Percentiles rank a stretch among this genome's conserved stretches.
phyloP scores from a whole-genome alignment of 2,113 vertebrate species.

The Colius striatus region DNA sequence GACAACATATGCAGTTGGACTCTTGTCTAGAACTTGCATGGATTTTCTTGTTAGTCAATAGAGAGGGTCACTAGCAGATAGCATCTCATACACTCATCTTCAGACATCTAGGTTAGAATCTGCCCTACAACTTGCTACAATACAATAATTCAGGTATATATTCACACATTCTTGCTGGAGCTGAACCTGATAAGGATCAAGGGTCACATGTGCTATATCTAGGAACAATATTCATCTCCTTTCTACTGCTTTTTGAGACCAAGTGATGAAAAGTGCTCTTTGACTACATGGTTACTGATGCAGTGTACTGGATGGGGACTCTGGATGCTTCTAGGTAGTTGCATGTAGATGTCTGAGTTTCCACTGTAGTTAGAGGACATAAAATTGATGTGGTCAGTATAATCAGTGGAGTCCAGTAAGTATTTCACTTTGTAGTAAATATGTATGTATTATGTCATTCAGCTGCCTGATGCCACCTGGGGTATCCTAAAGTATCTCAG shows the following conservation, averaged over 20 bases:
- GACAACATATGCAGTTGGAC: neutral
- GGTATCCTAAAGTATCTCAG: neutral
- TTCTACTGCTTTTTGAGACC: neutral
- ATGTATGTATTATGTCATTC: neutral
- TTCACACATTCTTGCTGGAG: neutral
- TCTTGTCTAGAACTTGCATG: neutral
- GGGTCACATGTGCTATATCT: accelerated
- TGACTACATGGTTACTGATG: neutral
- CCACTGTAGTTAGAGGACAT: neutral
- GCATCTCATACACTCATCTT: neutral
- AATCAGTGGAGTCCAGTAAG: neutral
- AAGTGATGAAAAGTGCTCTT: neutral
- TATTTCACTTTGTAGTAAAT: neutral
- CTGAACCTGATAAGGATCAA: neutral
- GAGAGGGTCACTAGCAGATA: neutral
- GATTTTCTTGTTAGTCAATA: neutral
- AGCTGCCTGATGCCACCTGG: neutral
- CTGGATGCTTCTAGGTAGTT: neutral
- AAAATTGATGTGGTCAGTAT: neutral
- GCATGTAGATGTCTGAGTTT: neutral
- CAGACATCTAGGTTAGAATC: neutral
- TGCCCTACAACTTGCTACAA: neutral
- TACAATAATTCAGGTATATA: neutral
- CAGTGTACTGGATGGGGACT: neutral
- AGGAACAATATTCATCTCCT: neutral